Evolutionary conservation across 2,113 vertebrate genomes (phyloP), one percentile per base, ranked within the genome.

Genomic region (Zingel zingel): DNA sequence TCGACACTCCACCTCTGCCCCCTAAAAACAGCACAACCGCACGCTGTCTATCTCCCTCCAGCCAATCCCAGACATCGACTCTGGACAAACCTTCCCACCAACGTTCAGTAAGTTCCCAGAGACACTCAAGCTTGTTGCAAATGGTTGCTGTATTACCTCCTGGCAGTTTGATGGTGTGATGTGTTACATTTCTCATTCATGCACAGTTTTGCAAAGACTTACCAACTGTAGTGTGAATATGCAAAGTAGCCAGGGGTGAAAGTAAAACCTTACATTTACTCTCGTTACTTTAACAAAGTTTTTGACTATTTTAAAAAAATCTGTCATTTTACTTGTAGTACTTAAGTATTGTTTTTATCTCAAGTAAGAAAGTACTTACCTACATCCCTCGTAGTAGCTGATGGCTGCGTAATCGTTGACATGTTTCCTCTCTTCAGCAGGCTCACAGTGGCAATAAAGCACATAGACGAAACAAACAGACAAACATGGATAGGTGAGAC

Each of bases 1-100:
- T 76, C 50, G n/a, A 25, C 0, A 83, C 33, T 48, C 94, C 95
- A 68, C 88, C 89, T 19, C 84, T 93, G 64, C 94, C 94, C 57
- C 88, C 93, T 30, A 95, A 93, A 85, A 79, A 47, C 57, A 78
- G 5, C 39, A 18, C 45, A 6, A 70, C 25, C 16, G 73, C 88
- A 12, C 45, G 18, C 12, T 83, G 66, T 63, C 51, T 70, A 2
- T 77, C 81, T 39, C 80, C 79, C 8, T 71, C 45, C 33, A 15
- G 36, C 51, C 77, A 39, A 11, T 19, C 48, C 18, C 48, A 58
- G 51, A 68, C 78, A 1, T 58, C 68, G n/a, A 69, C 10, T 14
- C n/a, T 13, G 2, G 14, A 53, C 54, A 89, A 85, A 86, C 36
- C 66, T 15, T 47, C 75, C 21, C 39, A 16, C 63, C 75, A 47